Base-by-base conservation (phyloP, 2,797 vertebrate species). In the Girardinus metallicus region DNA sequence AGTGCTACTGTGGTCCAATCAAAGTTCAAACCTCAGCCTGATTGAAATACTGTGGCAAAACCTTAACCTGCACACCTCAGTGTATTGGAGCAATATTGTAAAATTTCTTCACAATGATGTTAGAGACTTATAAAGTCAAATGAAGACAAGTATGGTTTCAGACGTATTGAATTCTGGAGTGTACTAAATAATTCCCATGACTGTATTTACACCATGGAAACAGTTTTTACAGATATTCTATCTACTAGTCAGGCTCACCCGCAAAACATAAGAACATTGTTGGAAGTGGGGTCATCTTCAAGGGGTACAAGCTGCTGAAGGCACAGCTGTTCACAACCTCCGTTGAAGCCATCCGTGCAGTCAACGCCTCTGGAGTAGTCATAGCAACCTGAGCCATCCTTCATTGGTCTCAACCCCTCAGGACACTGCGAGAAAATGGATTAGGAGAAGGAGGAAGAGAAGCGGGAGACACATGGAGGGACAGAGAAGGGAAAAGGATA, bases 241-340 rank as follows among this genome's bases (percentile, higher is more conserved):
- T 74, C 10, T 75, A 51, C 74, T 55, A 29, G 62, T 82, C 81
- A 87, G 84, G 80, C 98, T 99, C 89, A 99, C 99, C 99, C 98
- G 0, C 99, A 99, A 95, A 98, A 98, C 99, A 99, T 99, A 93
- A 98, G 97, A 91, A 99, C 97, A 66, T 98, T 99, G 95, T 95
- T 99, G 94, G 98, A 97, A 0, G 94, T 91, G n/a, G 97, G 96
- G 80, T 99, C 97, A 0, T 97, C 96, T 57, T 96, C 96, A 77
- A 99, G 95, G 60, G 98, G 96, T 53, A 98, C 96, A 0, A 97
- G 97, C 93, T 99, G 97, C 94, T 99, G 99, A 15, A 99, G 96
- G 87, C 99, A 99, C 39, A 99, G 96, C 95, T 99, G 99, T 93
- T 99, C 99, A 0, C 99, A 99, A 88, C 98, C 99, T 0, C 99